Conservation (phyloP, 2,113 vertebrate species). For the Nerophis ophidion region DNA sequence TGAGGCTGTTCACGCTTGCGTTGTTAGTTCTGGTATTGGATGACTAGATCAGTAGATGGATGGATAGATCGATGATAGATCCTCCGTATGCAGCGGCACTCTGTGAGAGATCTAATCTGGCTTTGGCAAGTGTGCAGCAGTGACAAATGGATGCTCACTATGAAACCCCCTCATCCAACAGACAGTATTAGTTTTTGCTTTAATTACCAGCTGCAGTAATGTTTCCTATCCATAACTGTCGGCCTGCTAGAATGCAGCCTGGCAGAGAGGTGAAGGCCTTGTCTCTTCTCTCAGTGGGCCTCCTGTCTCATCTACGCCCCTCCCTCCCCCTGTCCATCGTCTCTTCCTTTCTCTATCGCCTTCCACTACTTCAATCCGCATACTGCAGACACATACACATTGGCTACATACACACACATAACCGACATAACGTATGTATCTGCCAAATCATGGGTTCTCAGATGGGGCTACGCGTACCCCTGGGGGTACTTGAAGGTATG, state of each 20-base stretch:
- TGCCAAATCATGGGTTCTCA: constrained; percentile 83
- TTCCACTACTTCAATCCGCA: constrained; percentile 56
- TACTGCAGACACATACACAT: constrained; percentile 52
- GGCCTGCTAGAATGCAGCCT: constrained; percentile 84
- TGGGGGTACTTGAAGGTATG: too few relatives aligned
- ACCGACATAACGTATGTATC: constrained; percentile 54
- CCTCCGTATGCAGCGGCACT: constrained; percentile 52
- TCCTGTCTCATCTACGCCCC: constrained; percentile 70
- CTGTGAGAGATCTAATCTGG: constrained; percentile 85
- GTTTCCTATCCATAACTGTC: constrained; percentile 99
- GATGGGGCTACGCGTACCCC: too few relatives aligned
- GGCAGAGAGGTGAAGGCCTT: constrained; percentile 89
- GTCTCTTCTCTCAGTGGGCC: constrained; percentile 92
- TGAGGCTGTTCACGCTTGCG: neutral
- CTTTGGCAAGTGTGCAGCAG: constrained; percentile 72
- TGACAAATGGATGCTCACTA: constrained; percentile 90
- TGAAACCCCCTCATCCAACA: constrained; percentile 85
- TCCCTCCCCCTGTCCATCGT: constrained; percentile 54
- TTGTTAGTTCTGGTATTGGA: neutral
- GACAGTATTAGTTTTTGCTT: constrained; percentile 97
- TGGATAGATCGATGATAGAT: constrained; percentile 25
- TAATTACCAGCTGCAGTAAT: constrained; percentile 95
- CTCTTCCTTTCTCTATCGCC: constrained; percentile 57
- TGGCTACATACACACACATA: constrained; percentile 61
- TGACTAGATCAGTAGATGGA: constrained; percentile 12